phyloP scores from a whole-genome alignment of 2,797 vertebrate species.

The Hypotaenidia okinawae region DNA sequence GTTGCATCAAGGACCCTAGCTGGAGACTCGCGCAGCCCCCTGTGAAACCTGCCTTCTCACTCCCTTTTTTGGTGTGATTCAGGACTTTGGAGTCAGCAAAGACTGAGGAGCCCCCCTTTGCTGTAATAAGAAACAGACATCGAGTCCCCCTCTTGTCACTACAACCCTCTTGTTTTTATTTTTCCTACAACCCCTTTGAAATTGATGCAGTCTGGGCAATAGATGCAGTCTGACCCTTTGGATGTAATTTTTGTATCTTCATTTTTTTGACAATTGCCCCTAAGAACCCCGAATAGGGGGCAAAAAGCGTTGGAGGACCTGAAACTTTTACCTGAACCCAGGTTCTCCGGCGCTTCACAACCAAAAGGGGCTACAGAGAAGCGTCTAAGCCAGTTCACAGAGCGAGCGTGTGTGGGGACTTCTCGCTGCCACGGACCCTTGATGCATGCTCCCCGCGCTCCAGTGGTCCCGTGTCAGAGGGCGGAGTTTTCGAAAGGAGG shows the following conservation, averaged over 20 bases:
- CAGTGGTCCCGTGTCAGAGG: conserved; percentile 87
- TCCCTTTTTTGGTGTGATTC: conserved; percentile 84
- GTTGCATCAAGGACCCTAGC: conserved; percentile 76
- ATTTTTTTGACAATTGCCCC: conserved; percentile 82
- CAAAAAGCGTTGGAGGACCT: conserved; percentile 84
- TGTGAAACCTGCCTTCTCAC: conserved; percentile 86
- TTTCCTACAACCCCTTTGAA: conserved; percentile 74
- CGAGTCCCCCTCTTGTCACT: conserved; percentile 75
- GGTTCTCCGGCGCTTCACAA: conserved; percentile 84
- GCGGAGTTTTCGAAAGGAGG: conserved; percentile 87
- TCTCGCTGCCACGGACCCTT: conserved; percentile 87
- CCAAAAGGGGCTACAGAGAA: conserved; percentile 86
- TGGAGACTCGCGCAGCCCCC: conserved; percentile 86
- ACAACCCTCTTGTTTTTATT: conserved; percentile 67
- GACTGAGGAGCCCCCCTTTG: conserved; percentile 82
- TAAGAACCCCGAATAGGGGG: conserved; percentile 77
- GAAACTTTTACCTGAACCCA: conserved; percentile 84
- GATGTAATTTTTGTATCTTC: conserved; percentile 79
- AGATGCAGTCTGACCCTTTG: conserved; percentile 85
- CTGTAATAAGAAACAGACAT: conserved; percentile 99
- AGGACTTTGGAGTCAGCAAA: conserved; percentile 86
- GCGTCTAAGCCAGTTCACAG: conserved; percentile 86
- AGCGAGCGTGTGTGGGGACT: conserved; percentile 86
- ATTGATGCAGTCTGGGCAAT: conserved; percentile 85
- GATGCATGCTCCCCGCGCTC: conserved; percentile 89